phyloP scores from a whole-genome alignment of 1,140 invertebrate genomes.

The Eubasilissa regina region DNA sequence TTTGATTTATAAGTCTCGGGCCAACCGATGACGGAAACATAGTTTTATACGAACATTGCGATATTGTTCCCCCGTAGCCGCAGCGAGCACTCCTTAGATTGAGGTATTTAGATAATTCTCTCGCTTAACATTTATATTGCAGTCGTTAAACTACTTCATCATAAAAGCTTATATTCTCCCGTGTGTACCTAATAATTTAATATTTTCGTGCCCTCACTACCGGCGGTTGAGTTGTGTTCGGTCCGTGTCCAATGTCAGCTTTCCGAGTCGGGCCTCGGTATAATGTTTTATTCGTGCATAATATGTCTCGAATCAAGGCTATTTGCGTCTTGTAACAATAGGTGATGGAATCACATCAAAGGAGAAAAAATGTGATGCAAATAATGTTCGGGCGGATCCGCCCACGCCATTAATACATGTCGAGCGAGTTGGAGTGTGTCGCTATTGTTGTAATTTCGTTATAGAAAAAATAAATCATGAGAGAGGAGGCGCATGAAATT shows the following conservation, averaged over 20 bases:
- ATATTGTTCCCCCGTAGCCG: background rate
- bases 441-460: slow-evolving; percentile 51
- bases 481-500: slow-evolving; percentile 33
- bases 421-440: slow-evolving; percentile 26
- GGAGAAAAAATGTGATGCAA: slow-evolving; percentile 46
- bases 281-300: slow-evolving; percentile 15
- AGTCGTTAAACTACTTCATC: background rate
- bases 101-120: slow-evolving; percentile 19
- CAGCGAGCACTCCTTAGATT: slow-evolving; percentile 20
- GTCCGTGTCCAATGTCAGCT: slow-evolving; percentile 30
- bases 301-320: slow-evolving; percentile 22
- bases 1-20: slow-evolving; percentile 31
- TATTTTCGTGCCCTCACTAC: slow-evolving; percentile 13
- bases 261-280: slow-evolving; percentile 6
- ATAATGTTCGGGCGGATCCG: slow-evolving; percentile 41
- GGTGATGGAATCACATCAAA: slow-evolving; percentile 44
- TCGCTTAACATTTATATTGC: slow-evolving; percentile 14
- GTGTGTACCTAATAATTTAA: background rate
- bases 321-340: slow-evolving; percentile 21
- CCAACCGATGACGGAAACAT: slow-evolving; percentile 30
- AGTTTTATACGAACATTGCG: slow-evolving; percentile 28
- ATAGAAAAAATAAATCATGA: slow-evolving; percentile 57
- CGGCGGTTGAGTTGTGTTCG: background rate
- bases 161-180: too few species aligned
- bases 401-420: slow-evolving; percentile 44